Conservation (phyloP, 2,888 invertebrate genomes). For the Acrocera orbiculus region DNA sequence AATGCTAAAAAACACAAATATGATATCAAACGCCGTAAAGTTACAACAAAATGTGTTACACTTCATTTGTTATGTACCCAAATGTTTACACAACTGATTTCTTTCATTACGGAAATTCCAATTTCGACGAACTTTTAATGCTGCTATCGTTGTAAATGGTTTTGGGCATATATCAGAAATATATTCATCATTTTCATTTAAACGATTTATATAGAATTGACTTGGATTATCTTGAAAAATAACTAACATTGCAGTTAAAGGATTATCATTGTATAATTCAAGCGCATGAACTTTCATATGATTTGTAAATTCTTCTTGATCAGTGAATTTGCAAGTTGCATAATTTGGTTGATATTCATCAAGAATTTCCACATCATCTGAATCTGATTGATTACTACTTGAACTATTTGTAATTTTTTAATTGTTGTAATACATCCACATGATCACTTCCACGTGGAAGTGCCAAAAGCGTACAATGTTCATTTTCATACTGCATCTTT, state of each 20-base stretch:
- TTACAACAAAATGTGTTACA: too few relatives aligned
- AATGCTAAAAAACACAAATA: too few relatives aligned
- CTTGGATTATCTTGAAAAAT: constrained; percentile 29
- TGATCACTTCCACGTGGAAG: constrained; percentile 90
- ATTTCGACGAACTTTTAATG: constrained; percentile 32
- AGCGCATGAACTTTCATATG: constrained; percentile 29
- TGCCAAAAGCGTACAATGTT: constrained; percentile 90
- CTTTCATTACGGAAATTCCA: constrained; percentile 34
- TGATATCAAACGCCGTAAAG: too few relatives aligned
- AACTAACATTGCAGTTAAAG: constrained; percentile 29
- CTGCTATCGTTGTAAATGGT: constrained; percentile 29
- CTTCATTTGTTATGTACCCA: too few relatives aligned
- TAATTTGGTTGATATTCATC: too few relatives aligned
- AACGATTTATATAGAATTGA: constrained; percentile 26
- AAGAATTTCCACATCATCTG: too few relatives aligned
- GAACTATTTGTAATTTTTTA: too few relatives aligned
- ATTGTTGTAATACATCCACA: constrained; percentile 84
- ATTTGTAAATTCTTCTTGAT: constrained; percentile 28
- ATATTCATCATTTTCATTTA: constrained; percentile 29
- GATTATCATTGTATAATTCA: constrained; percentile 28
- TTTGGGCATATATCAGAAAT: constrained; percentile 31
- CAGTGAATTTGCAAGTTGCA: constrained; percentile 28
- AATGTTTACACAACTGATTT: too few relatives aligned
- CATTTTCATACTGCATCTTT: constrained; percentile 86
- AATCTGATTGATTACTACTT: too few relatives aligned